These are phyloP conservation scores for Merodon equestris DNA, from an alignment of 2,888 invertebrate genomes.

Conservation along the genomic window DNA sequence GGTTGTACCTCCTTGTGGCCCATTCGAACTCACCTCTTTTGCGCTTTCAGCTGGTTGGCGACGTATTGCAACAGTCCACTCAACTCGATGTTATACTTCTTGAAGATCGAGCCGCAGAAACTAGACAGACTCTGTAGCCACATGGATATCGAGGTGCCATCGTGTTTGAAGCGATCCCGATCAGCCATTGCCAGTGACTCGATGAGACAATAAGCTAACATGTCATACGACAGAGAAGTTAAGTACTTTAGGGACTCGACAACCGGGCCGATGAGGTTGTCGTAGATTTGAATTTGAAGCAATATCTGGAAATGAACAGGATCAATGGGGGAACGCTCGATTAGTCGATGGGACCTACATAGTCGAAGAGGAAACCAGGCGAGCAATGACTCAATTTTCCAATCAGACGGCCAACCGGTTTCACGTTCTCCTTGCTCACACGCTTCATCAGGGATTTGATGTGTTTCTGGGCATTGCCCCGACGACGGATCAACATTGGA, in stretches of 20 bases:
- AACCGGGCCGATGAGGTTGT: conserved; percentile 96
- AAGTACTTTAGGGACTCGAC: conserved; percentile 98
- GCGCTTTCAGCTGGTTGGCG: conserved; percentile 96
- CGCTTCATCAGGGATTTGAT: conserved; percentile 98
- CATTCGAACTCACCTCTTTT: conserved; percentile 87
- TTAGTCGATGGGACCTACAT: conserved; percentile 81
- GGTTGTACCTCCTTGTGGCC: neutral
- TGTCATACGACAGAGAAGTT: conserved; percentile 96
- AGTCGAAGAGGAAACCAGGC: conserved; percentile 97
- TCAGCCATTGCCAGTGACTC: conserved; percentile 92
- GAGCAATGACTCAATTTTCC: conserved; percentile 98
- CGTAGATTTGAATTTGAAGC: conserved; percentile 93
- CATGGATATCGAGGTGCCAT: conserved; percentile 93
- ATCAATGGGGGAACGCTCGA: neutral
- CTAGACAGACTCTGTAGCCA: conserved; percentile 97
- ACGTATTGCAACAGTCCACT: conserved; percentile 97
- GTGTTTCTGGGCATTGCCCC: conserved; percentile 92
- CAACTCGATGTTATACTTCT: conserved; percentile 97
- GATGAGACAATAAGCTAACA: conserved; percentile 96
- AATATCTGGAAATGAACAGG: conserved; percentile 80
- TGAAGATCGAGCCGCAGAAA: conserved; percentile 97
- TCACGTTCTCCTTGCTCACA: conserved; percentile 98
- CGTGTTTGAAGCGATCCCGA: conserved; percentile 88
- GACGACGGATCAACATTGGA: conserved; percentile 89
- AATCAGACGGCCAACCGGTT: conserved; percentile 95